Conservation (phyloP, 2,888 invertebrate genomes). For the Protodeltote pygarga region DNA sequence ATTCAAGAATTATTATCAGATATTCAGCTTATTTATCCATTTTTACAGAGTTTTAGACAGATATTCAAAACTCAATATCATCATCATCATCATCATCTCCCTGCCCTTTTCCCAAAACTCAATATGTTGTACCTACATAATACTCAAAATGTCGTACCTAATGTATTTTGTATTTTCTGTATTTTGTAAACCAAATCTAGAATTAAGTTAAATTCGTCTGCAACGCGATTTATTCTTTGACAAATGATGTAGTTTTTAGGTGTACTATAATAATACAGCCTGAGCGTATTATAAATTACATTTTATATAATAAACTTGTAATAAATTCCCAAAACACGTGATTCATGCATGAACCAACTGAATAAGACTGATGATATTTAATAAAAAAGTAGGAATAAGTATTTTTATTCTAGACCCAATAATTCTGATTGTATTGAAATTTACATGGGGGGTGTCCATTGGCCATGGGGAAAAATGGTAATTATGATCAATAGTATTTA, state of each 20-base stretch:
- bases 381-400: conserved; percentile 12
- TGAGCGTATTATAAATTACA: conserved; percentile 33
- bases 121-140: no score
- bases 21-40: no score
- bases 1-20: no score
- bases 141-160: no score
- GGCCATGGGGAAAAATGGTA: conserved; percentile 12
- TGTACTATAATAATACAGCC: conserved; percentile 29
- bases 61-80: no score
- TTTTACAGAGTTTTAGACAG: no score
- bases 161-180: conserved; percentile 1
- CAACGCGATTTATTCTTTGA: conserved; percentile 24
- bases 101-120: no score
- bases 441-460: neutral
- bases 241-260: conserved; percentile 31
- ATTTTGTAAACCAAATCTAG: conserved; percentile 3
- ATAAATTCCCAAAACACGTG: conserved; percentile 26
- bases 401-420: no score
- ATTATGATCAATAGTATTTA: conserved; percentile 31
- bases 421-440: neutral
- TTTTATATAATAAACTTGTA: conserved; percentile 32
- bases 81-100: no score
- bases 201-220: conserved; percentile 14
- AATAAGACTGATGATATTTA: conserved; percentile 11
- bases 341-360: conserved; percentile 24